phyloP scores from a whole-genome alignment of 2,113 vertebrate genomes.

The Scopus umbretta region DNA sequence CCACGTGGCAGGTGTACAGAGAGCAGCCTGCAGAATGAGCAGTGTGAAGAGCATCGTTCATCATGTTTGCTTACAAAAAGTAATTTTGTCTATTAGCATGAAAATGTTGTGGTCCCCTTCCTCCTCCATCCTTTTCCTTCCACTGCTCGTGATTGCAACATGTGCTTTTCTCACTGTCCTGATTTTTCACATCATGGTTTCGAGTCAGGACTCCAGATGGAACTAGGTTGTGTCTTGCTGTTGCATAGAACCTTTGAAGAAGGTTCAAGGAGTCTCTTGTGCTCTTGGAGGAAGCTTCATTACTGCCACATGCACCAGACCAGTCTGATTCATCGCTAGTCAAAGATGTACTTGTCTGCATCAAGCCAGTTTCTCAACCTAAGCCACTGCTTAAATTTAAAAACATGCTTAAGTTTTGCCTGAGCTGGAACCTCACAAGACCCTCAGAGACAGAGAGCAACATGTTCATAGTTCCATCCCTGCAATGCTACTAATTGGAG shows the following conservation, averaged over 20 bases:
- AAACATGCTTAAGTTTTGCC: background rate
- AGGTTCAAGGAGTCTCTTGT: background rate
- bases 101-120: background rate
- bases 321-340: background rate
- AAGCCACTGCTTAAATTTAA: background rate
- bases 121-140: background rate
- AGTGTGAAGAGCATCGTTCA: background rate
- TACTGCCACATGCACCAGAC: background rate
- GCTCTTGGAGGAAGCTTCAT: background rate
- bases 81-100: background rate
- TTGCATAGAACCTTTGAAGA: background rate
- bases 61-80: background rate
- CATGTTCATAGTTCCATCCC: background rate
- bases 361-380: background rate
- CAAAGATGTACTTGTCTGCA: background rate
- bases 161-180: background rate
- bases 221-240: background rate
- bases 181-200: background rate
- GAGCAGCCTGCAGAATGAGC: background rate
- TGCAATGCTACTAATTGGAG: background rate
- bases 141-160: rapidly evolving
- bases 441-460: background rate
- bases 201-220: background rate
- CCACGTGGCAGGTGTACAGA: background rate
- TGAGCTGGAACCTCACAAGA: background rate